Evolutionary conservation across 2,888 invertebrate genomes (phyloP), one percentile per base, ranked within the genome.

Genomic region (Brenthis hecate): DNA sequence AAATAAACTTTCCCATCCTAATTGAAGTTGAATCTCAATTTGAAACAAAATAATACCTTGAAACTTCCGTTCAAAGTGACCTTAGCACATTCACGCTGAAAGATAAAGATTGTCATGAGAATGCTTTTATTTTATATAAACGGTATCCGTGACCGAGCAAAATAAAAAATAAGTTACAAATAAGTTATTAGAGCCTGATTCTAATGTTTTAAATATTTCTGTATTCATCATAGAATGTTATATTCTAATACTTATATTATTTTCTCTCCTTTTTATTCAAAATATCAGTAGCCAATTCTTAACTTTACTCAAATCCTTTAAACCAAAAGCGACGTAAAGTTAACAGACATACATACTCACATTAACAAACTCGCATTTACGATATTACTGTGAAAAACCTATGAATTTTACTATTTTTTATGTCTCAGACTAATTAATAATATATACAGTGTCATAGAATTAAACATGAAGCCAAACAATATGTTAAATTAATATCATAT

Each of bases 31-130:
- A 36, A 56, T 47, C 43, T 36, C 36, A 19, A 61, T 61, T 50
- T 56, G 36, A 55, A 60, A 67, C 23, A 32, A 43, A 43, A 61
- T 48, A 13, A n/a, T 55, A 61, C 43, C 36, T 51, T 43, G 51
- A 67, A 67, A 56, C 48, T 28, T 61, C 56, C 61, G 61, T 67
- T 62, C 36, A 56, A 48, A 56, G 16, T 43, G 48, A 56, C 56
- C 61, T 61, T 60, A 67, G 56, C 56, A 67, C 56, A 62, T 67
- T 62, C 66, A 61, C 56, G 23, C 14, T 56, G 32, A 32, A 55
- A 56, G 66, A 66, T 66, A 61, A 66, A 61, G 61, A 67, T 67
- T 50, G 36, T 32, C 36, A 16, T 54, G 19, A 66, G 23, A 53
- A 48, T 54, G 60, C 16, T 32, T 62, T 43, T 51, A 43, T 32